These are phyloP conservation scores for Metopia argyrocephala DNA, from an alignment of 2,888 invertebrate genomes.

Conservation along the genomic window DNA sequence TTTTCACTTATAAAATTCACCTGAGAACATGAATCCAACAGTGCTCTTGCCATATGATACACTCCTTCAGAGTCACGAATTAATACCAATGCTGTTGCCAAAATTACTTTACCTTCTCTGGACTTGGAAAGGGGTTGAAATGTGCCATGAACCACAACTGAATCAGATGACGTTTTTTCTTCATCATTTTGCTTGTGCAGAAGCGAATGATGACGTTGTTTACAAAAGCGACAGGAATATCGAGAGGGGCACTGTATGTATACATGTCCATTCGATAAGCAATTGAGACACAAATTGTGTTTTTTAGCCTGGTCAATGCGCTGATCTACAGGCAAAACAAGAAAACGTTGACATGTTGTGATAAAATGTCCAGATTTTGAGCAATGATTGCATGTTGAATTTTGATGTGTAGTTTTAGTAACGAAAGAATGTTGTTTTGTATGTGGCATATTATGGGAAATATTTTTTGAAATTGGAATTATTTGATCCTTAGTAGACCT, in stretches of 20 bases:
- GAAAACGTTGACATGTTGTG: slow-evolving; percentile 10
- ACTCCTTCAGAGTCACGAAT: no score
- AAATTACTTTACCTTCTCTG: no score
- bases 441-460: neutral
- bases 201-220: slow-evolving; percentile 1
- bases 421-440: slow-evolving; percentile 7
- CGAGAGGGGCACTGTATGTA: no score
- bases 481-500: no score
- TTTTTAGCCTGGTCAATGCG: slow-evolving; percentile 15
- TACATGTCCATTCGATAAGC: no score
- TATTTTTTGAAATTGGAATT: neutral
- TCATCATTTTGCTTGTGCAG: slow-evolving; percentile 40
- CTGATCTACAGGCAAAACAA: slow-evolving; percentile 1
- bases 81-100: no score
- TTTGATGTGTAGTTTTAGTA: neutral
- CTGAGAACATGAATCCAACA: no score
- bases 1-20: no score
- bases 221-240: slow-evolving; percentile 56
- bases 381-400: slow-evolving; percentile 19
- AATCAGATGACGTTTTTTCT: neutral
- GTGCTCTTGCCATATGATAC: no score
- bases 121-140: no score
- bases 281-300: slow-evolving; percentile 12
- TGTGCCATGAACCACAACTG: neutral
- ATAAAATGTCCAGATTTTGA: slow-evolving; percentile 30